Evolutionary conservation across 1,140 invertebrate species (phyloP), one percentile per base, ranked within the genome.

Genomic region (Diachasmimorpha longicaudata): DNA sequence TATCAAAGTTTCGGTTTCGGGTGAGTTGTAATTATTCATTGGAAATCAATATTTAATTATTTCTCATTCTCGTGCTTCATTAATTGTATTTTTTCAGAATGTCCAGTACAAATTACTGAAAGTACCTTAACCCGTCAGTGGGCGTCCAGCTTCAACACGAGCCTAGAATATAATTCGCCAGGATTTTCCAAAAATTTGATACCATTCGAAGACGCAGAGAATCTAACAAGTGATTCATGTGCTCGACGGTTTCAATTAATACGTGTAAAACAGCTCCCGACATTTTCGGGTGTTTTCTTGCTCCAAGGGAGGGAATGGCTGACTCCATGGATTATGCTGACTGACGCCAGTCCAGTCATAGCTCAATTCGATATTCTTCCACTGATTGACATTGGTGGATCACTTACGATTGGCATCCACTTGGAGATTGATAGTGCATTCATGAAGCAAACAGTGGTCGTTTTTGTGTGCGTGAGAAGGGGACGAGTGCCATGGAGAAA

Each of bases 361-460:
- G 85, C 85, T 6, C 87, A 90, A 72, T 90, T 91, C 78, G 84
- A 91, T 77, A 82, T 91, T 72, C 78, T 91, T 16, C 89, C 91
- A 31, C 86, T 90, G 67, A 80, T 90, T 25, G 91, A 92, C 77
- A 89, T 91, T 69, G 91, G 91, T 36, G 91, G 91, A 72, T 91
- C 90, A 4, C 83, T 92, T 3, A 87, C 85, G 58, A 87, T 92
- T 73, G 83, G 81, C 37, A 78, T 88, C 72, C 85, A 87, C 80
- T 80, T 90, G 16, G 87, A 90, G 76, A 72, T 80, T 16, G 81
- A 85, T 75, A 76, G 85, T 78, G 84, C 87, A 79, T 55, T 80
- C n/a, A 89, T 82, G 23, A 78, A 79, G 13, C 89, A 89, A 78
- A 72, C 82, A 39, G 77, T 90, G 36, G 55, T 81, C 42, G 81